These are phyloP conservation scores for Asobara japonica DNA, from an alignment of 1,140 invertebrate genomes.

Conservation along the genomic window DNA sequence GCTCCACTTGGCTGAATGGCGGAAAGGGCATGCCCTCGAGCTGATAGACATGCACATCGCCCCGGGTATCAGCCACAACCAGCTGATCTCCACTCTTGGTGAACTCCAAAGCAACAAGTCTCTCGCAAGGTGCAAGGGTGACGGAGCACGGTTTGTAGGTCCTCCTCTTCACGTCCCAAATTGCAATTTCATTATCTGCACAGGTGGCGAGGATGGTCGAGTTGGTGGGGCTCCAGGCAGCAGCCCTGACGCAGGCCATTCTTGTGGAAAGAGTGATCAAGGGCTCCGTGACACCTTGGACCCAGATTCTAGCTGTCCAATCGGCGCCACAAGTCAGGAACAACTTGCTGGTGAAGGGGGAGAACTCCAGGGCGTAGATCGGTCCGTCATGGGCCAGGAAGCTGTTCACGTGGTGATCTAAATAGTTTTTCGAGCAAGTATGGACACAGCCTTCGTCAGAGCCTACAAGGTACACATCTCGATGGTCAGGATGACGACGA, in stretches of 20 bases:
- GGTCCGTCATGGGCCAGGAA: constrained; percentile 83
- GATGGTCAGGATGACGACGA: constrained; percentile 73
- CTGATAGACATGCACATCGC: constrained; percentile 72
- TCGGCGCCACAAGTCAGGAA: constrained; percentile 87
- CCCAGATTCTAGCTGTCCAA: constrained; percentile 82
- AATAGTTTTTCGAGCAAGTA: constrained; percentile 75
- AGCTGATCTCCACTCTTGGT: constrained; percentile 73
- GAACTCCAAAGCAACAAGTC: constrained; percentile 69
- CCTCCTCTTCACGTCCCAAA: constrained; percentile 79
- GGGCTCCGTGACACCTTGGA: constrained; percentile 73
- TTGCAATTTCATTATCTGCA: constrained; percentile 74
- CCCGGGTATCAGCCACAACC: constrained; percentile 72
- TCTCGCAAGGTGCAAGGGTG: constrained; percentile 62
- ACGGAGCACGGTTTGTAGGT: constrained; percentile 72
- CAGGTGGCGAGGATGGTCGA: constrained; percentile 84
- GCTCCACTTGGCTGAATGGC: constrained; percentile 71
- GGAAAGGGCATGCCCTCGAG: constrained; percentile 76
- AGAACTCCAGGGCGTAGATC: constrained; percentile 80
- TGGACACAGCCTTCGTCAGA: constrained; percentile 86
- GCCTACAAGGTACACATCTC: constrained; percentile 79
- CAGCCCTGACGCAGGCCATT: constrained; percentile 72
- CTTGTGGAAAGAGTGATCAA: constrained; percentile 71
- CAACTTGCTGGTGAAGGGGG: constrained; percentile 79
- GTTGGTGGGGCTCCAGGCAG: constrained; percentile 82
- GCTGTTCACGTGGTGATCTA: constrained; percentile 75